Evolutionary conservation across 1,140 invertebrate species (phyloP), one percentile per base, ranked within the genome.

Genomic region (Atta texana): DNA sequence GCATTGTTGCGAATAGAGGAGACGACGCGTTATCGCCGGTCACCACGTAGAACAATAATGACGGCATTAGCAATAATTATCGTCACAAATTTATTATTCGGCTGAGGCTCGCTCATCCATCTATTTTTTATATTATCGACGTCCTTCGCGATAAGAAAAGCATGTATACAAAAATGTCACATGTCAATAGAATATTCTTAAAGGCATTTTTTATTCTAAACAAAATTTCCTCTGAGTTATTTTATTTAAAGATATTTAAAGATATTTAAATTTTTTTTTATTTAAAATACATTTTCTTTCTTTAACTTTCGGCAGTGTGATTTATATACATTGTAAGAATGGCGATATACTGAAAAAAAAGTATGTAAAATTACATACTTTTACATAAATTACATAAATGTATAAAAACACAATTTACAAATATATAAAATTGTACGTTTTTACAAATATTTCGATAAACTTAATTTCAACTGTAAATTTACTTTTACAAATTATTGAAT

Each of bases 51-150:
- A 59, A 24, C 53, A 21, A n/a, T 72, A 75, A 74, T 57, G 39
- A 74, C 72, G 31, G 39, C 28, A 49, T 71, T 71, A 71, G 64
- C 31, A 81, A 71, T 81, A 57, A 84, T 74, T 84, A 61, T 75
- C 80, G 69, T 39, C 63, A 31, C 49, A 24, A 68, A 51, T 84
- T 84, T 75, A 51, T 84, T 74, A 21, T 59, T n/a, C 57, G 24
- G 16, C n/a, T 39, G n/a, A 49, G 18, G 16, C 57, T 77, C 39
- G 44, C 28, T 63, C 16, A 8, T 39, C 21, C 16, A 8, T 39
- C 21, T 31, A 31, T 66, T 69, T 28, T 49, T 71, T 68, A 59
- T 80, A 86, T 76, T 59, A 57, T 51, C 12, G 51, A n/a, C 44
- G 24, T 7, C n/a, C 4, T 76, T 88, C 55, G 21, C 21, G 55